phyloP scores from a whole-genome alignment of 2,888 invertebrate genomes.

The Chalcis sispes region DNA sequence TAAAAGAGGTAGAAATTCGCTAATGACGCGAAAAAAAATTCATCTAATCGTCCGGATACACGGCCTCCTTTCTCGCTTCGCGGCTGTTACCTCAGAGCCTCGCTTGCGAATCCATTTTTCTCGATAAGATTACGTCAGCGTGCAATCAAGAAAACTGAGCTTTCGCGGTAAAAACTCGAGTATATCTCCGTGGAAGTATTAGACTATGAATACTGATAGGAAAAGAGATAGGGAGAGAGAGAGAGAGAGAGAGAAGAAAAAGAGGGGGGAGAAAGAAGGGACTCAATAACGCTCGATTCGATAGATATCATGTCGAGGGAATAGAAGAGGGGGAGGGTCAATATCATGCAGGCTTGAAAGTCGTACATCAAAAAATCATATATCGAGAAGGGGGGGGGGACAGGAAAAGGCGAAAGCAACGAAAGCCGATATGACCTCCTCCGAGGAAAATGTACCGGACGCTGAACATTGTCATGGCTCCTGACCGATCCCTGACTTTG shows the following conservation, averaged over 20 bases:
- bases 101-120: slow-evolving; percentile 24
- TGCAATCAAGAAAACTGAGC: slow-evolving; percentile 7
- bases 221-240: background rate
- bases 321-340: too few relatives aligned
- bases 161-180: background rate
- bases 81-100: background rate
- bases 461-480: slow-evolving; percentile 14
- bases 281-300: background rate
- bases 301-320: background rate
- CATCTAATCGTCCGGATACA: slow-evolving; percentile 22
- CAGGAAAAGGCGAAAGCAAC: background rate
- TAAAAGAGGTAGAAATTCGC: too few relatives aligned
- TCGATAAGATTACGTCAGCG: slow-evolving; percentile 28
- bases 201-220: slow-evolving; percentile 23
- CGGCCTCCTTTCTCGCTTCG: background rate
- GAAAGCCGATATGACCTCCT: slow-evolving; percentile 24
- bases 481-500: too few relatives aligned
- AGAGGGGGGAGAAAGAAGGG: background rate
- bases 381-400: too few relatives aligned
- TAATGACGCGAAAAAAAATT: slow-evolving; percentile 26
- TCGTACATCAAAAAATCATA: background rate
- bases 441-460: slow-evolving; percentile 13
- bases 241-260: background rate
- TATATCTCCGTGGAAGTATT: slow-evolving; percentile 18
- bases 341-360: background rate